Percentiles rank a stretch among this genome's conserved stretches.
Conservation (phyloP, 2,888 invertebrate genomes). For the Byasa hedistus region DNA sequence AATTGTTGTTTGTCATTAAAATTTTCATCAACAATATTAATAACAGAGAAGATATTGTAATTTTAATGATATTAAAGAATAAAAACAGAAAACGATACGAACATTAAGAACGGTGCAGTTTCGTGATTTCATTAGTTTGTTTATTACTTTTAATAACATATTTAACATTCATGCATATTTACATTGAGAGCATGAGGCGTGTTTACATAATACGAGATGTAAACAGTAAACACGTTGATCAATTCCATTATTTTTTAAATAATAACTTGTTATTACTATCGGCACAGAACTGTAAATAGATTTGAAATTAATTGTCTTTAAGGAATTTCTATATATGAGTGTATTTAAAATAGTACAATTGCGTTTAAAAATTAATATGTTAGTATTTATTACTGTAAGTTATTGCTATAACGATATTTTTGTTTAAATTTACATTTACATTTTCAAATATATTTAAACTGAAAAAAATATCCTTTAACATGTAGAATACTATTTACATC, state of each 20-base stretch:
- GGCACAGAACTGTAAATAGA: no score
- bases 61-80: neutral
- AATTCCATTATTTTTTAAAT: conserved; percentile 1
- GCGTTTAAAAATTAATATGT: no score
- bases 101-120: conserved; percentile 22
- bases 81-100: neutral
- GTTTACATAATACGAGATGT: conserved; percentile 41
- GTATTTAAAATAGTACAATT: no score
- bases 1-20: no score
- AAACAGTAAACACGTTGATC: conserved; percentile 8
- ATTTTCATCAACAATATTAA: no score
- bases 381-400: no score
- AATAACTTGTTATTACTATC: neutral
- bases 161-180: conserved; percentile 46
- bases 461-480: no score
- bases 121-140: conserved; percentile 3
- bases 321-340: no score
- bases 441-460: no score
- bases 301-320: no score
- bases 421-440: no score
- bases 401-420: no score
- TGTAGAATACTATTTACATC: conserved; percentile 13
- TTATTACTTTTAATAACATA: conserved; percentile 28
- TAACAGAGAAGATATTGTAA: neutral
- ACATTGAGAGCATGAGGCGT: conserved; percentile 73